Base-by-base conservation (phyloP, 2,888 invertebrate species). In the Tetramorium bicarinatum region DNA sequence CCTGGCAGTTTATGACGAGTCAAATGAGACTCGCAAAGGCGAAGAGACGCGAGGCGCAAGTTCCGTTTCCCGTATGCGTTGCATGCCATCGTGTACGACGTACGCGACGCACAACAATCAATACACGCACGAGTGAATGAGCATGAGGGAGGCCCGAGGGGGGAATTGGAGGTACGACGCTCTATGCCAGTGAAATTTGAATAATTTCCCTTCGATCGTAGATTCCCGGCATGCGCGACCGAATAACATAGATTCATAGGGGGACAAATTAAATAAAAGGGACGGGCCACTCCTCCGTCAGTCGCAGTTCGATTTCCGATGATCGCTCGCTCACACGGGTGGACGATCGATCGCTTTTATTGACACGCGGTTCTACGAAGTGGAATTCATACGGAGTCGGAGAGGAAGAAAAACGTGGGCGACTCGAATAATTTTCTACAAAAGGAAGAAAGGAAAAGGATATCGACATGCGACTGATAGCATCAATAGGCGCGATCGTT, bases 241-340 rank as follows among this genome's bases (percentile, higher is more conserved):
- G 94, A 94, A 94, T 94, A 94, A 95, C 94, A 95, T 94, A 94
- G 94, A 94, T 95, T 93, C 92, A 90, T 54, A 87, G 90, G 87
- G 91, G 92, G 91, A 89, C 93, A 93, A 94, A 94, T 95, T 94
- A 94, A 95, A 95, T 95, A 95, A 94, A 95, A 95, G 94, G 93
- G 93, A 93, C 93, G 92, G 93, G 94, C 94, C 94, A 94, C 94
- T 94, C 94, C 94, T 94, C 93, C 90, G 93, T 92, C 94, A 95
- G 94, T 94, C 93, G 94, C 93, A 94, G 94, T 95, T 94, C 93
- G 94, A 94, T 95, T 94, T 93, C 89, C 93, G 94, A 93, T 94
- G 64, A 80, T 80, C 93, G 93, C 88, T 92, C 92, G 91, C 91
- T 90, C 89, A 87, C 85, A 91, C 90, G 88, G 86, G 89, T 87